Evolutionary conservation across 2,113 vertebrate genomes (phyloP).

Genomic region (Vireo altiloquus): DNA sequence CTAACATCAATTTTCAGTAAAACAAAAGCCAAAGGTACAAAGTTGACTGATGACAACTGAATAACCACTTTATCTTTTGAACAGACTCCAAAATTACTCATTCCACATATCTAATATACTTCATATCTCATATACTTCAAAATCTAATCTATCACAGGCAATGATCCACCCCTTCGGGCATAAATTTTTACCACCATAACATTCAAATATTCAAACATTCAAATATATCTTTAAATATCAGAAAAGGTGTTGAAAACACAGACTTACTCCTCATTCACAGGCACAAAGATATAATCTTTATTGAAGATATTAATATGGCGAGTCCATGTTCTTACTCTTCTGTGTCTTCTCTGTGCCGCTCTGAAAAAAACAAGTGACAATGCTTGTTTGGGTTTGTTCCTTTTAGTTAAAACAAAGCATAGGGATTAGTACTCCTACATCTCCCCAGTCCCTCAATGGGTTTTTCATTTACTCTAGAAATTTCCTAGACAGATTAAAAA

Average conservation of each 20-base stretch:
- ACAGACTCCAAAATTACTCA: background rate
- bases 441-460: background rate
- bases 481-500: background rate
- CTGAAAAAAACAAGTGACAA: slow-evolving; percentile 61
- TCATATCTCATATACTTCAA: background rate
- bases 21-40: background rate
- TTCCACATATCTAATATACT: too few species aligned
- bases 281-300: slow-evolving; percentile 97
- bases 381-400: background rate
- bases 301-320: slow-evolving; percentile 94
- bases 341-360: slow-evolving; percentile 85
- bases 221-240: background rate
- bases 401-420: background rate
- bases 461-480: background rate
- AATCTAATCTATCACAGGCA: background rate
- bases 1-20: background rate
- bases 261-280: slow-evolving; percentile 97
- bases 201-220: background rate
- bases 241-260: background rate
- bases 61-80: background rate
- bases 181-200: background rate
- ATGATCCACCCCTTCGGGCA: background rate
- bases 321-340: slow-evolving; percentile 94
- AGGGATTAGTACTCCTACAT: background rate
- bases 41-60: background rate